Conservation (phyloP, 2,113 vertebrate genomes). For the Salminus brasiliensis region DNA sequence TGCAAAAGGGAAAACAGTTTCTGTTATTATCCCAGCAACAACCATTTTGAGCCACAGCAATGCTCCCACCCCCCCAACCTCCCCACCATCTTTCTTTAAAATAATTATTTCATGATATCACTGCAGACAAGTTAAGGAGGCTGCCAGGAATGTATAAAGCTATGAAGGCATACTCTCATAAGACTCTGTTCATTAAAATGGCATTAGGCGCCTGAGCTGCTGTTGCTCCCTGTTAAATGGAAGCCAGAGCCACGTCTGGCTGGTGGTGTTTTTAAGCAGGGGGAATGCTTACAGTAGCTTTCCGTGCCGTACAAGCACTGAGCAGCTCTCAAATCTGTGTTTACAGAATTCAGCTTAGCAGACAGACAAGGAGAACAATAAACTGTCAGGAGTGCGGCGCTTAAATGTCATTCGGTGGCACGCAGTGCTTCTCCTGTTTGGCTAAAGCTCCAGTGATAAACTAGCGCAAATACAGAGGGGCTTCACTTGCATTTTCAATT, state of each 20-base stretch:
- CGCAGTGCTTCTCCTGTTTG: not conserved
- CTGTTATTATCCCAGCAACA: constrained; percentile 32
- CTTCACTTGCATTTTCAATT: not conserved
- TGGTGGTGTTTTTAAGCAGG: constrained; percentile 26
- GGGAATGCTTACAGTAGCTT: constrained; percentile 30
- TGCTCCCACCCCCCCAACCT: not conserved
- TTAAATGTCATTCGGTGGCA: constrained; percentile 12
- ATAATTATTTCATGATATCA: constrained; percentile 9
- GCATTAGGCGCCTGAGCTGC: constrained; percentile 48
- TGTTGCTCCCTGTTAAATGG: constrained; percentile 53
- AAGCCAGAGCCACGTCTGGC: constrained; percentile 32
- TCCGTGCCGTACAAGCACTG: not conserved
- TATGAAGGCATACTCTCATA: constrained; percentile 33
- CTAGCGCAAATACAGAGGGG: not conserved
- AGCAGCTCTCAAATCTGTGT: constrained; percentile 11
- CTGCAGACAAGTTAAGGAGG: constrained; percentile 21
- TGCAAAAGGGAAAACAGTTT: constrained; percentile 79
- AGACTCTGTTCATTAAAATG: constrained; percentile 61
- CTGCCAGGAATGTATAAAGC: constrained; percentile 28
- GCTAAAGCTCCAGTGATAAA: not conserved
- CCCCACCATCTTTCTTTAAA: not conserved
- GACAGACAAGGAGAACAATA: not conserved
- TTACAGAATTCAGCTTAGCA: not conserved
- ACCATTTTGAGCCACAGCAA: constrained; percentile 20
- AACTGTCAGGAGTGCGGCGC: not conserved